Percentiles rank a stretch among this genome's conserved stretches.
Evolutionary conservation across 2,888 invertebrate species (phyloP).

Genomic region (Apamea epomidion): DNA sequence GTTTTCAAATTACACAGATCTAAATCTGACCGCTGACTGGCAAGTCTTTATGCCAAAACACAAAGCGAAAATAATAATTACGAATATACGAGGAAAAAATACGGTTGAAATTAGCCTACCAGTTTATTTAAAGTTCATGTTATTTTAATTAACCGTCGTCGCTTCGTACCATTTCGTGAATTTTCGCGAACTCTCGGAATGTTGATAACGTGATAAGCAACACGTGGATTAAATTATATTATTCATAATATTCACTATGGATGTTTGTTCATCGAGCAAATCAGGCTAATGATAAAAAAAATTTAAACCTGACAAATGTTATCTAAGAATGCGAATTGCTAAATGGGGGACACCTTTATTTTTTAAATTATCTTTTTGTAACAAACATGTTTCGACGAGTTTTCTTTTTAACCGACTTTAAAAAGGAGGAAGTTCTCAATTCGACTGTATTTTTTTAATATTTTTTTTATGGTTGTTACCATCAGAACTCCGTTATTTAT

Average conservation of each 20-base stretch:
- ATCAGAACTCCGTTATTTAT: too few species aligned
- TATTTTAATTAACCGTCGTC: neutral
- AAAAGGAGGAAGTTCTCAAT: too few species aligned
- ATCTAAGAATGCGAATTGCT: conserved; percentile 20
- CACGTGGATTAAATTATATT: conserved; percentile 23
- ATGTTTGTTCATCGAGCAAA: conserved; percentile 8
- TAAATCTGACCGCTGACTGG: too few species aligned
- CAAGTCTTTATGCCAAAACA: neutral
- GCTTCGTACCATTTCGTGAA: conserved; percentile 14
- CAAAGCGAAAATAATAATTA: neutral
- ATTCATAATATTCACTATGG: conserved; percentile 12
- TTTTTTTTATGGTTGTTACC: too few species aligned
- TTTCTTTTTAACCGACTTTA: neutral
- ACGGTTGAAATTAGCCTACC: too few species aligned
- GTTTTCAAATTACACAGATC: too few species aligned
- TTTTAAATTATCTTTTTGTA: conserved; percentile 21
- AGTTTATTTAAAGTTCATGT: neutral
- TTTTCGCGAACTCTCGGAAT: conserved; percentile 46
- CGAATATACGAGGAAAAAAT: neutral
- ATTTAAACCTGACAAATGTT: neutral
- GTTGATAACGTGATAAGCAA: conserved; percentile 36
- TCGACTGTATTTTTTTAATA: too few species aligned
- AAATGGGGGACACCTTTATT: conserved; percentile 10
- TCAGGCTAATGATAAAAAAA: conserved; percentile 13
- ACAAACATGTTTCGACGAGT: conserved; percentile 24